Evolutionary conservation across 2,888 invertebrate genomes (phyloP).

Genomic region (Ditylenchus weischeri): DNA sequence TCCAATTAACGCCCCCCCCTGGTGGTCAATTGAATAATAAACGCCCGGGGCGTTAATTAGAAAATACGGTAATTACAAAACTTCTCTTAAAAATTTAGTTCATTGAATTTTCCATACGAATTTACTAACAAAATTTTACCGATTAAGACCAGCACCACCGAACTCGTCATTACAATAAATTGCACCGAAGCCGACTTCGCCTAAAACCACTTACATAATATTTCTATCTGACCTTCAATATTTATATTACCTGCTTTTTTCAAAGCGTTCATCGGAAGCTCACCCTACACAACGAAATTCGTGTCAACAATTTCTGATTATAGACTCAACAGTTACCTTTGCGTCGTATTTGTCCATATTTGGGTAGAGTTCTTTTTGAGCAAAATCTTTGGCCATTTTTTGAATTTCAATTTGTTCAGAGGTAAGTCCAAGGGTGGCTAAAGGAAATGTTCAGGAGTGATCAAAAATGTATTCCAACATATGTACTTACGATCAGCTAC

Average conservation of each 20-base stretch:
- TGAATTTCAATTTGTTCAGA: conserved; percentile 65
- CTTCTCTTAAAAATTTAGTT: too few relatives aligned
- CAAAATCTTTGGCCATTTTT: conserved; percentile 64
- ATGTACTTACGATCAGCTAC: conserved; percentile 15
- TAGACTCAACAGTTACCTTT: conserved; percentile 57
- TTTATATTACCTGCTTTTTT: conserved; percentile 60
- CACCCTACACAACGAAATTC: conserved; percentile 53
- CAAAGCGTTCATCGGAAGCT: conserved; percentile 64
- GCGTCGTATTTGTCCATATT: conserved; percentile 66
- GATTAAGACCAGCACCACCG: too few relatives aligned
- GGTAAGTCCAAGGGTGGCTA: conserved; percentile 60
- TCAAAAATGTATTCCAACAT: neutral
- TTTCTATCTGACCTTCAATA: too few relatives aligned
- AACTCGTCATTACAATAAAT: conserved; percentile 62
- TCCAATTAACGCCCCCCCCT: too few relatives aligned
- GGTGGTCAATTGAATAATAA: too few relatives aligned
- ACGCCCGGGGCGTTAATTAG: too few relatives aligned
- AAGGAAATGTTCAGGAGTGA: neutral
- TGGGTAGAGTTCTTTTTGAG: conserved; percentile 64
- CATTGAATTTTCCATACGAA: too few relatives aligned
- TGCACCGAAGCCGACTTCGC: conserved; percentile 65
- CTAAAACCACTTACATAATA: too few relatives aligned
- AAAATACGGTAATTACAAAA: too few relatives aligned
- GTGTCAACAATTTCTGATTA: too few relatives aligned
- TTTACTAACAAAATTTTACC: too few relatives aligned